phyloP scores from a whole-genome alignment of 2,113 vertebrate genomes.

The Colinus virginianus region DNA sequence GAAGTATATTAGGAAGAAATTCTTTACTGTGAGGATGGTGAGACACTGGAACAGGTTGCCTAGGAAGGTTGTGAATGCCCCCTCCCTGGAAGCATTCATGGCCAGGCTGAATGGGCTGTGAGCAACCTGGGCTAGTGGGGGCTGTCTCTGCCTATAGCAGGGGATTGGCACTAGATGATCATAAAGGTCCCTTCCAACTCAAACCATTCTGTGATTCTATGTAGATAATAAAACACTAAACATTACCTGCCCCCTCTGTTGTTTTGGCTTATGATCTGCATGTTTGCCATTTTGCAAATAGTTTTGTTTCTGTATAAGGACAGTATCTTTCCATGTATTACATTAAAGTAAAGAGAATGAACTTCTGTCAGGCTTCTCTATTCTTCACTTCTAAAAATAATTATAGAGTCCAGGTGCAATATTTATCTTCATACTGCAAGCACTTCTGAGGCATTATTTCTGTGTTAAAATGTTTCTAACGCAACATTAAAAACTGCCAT shows the following conservation, averaged over 20 bases:
- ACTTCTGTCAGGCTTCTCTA: background rate
- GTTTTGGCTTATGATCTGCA: background rate
- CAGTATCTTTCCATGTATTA: background rate
- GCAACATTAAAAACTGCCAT: background rate
- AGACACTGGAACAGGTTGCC: too few species aligned
- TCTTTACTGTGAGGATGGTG: too few species aligned
- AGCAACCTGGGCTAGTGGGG: too few species aligned
- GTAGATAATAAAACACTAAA: background rate
- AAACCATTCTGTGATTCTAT: too few species aligned
- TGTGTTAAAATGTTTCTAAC: background rate
- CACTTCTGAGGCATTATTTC: background rate
- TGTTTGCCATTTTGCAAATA: background rate
- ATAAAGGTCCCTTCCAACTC: too few species aligned
- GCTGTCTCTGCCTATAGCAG: too few species aligned
- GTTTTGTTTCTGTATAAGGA: background rate
- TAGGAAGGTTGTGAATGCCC: too few species aligned
- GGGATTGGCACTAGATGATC: too few species aligned
- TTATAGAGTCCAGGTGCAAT: background rate
- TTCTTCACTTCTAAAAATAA: background rate
- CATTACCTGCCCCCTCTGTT: background rate
- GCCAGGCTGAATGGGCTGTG: too few species aligned
- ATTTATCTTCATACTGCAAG: background rate
- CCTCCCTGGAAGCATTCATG: too few species aligned
- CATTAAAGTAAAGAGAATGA: background rate
- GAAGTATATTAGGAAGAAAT: background rate